Evolutionary conservation across 2,888 invertebrate species (phyloP), one percentile per base, ranked within the genome.

Genomic region (Neria commutata): DNA sequence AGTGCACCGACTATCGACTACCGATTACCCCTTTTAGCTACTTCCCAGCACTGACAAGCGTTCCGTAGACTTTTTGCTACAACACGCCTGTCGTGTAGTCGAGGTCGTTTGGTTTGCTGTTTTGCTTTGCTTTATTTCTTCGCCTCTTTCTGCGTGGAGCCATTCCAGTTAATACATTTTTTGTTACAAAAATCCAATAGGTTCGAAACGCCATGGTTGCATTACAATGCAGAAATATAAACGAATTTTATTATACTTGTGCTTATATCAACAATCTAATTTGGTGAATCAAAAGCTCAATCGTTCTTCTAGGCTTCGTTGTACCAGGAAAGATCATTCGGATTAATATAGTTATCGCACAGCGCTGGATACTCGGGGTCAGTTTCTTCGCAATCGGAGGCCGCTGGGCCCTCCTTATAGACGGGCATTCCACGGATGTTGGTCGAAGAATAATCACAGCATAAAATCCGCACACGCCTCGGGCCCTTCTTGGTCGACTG

Each of bases 71-170:
- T n/a, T n/a, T n/a, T n/a, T n/a, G n/a, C n/a, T n/a, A n/a, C n/a
- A n/a, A n/a, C n/a, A n/a, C n/a, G n/a, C n/a, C n/a, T n/a, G n/a
- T n/a, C n/a, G n/a, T n/a, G n/a, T 65, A 64, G 72, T 76, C 76
- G 77, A 77, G 77, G 77, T 75, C 77, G 75, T 75, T 73, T 71
- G 69, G 77, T 77, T 74, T 76, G 68, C 67, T 68, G 61, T 65
- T 66, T 63, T 29, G 29, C 29, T 29, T 29, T 29, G 29, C 11
- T 29, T 29, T 8, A 11, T 29, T 8, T 6, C 29, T 29, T 11
- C 6, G 29, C 29, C 11, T 29, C 6, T 8, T 29, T 29, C 6
- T 6, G 29, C 29, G 29, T 29, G 11, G 11, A 29, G 11, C 6
- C 8, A 37, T 37, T 10, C 11, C 5, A 29, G 29, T 29, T 8